phyloP scores from a whole-genome alignment of 2,113 vertebrate genomes.

The Cephalopholis sonnerati region DNA sequence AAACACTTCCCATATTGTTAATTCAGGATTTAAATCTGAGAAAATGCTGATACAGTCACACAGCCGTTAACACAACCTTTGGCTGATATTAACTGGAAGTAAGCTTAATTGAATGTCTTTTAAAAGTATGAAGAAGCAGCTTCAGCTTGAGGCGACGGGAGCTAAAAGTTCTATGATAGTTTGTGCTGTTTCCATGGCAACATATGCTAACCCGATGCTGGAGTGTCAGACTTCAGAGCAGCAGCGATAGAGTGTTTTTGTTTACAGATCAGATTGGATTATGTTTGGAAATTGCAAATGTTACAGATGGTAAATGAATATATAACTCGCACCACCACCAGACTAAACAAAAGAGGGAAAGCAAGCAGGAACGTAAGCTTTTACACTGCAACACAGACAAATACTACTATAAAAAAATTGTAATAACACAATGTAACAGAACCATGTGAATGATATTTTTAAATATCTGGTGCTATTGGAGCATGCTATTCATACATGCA shows the following conservation, averaged over 20 bases:
- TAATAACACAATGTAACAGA: not conserved
- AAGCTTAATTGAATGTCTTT: constrained; percentile 25
- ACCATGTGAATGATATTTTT: not conserved
- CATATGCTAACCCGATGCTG: constrained; percentile 14
- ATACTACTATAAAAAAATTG: not conserved
- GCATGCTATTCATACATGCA: not conserved
- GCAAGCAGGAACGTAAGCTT: not conserved
- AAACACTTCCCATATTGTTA: not conserved
- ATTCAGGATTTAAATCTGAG: not conserved
- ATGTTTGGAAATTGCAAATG: not conserved
- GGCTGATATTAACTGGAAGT: constrained; percentile 23
- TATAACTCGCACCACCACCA: not conserved
- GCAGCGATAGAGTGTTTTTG: constrained; percentile 1
- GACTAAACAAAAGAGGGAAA: not conserved
- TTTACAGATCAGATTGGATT: constrained; percentile 16
- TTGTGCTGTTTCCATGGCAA: constrained; percentile 57
- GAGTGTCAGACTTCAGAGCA: constrained; percentile 14
- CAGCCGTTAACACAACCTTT: not conserved
- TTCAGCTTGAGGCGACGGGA: not conserved
- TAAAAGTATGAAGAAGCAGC: constrained; percentile 1
- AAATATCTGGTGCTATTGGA: not conserved
- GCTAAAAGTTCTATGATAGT: constrained; percentile 25
- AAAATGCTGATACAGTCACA: not conserved
- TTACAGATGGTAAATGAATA: not conserved
- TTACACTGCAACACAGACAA: not conserved